Conservation (phyloP, 37 sponge, comb jelly and placozoan genomes). For the Ephydatia muelleri region DNA sequence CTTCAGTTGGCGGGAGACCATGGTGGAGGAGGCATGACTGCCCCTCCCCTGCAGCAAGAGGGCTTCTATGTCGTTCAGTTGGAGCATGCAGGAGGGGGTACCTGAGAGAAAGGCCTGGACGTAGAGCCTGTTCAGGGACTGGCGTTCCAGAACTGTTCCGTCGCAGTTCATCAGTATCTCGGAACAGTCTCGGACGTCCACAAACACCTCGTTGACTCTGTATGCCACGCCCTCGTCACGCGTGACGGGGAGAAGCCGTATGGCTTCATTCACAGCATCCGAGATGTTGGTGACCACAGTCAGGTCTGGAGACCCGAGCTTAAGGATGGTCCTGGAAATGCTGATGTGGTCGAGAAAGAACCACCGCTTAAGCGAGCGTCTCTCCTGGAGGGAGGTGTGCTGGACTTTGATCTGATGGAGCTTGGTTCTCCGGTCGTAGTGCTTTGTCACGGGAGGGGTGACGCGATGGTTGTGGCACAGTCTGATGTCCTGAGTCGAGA, state of each 20-base stretch:
- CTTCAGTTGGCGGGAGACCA: conserved; percentile 71
- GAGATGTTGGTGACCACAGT: conserved; percentile 53
- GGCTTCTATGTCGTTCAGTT: conserved; percentile 82
- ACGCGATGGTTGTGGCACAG: conserved; percentile 78
- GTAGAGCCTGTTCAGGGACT: conserved; percentile 66
- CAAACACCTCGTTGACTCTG: conserved; percentile 84
- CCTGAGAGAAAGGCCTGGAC: conserved; percentile 79
- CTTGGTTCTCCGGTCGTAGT: conserved; percentile 62
- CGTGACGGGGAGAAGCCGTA: conserved; percentile 78
- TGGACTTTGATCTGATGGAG: conserved; percentile 78
- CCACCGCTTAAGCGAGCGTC: conserved; percentile 70
- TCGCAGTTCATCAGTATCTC: conserved; percentile 90
- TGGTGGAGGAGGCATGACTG: conserved; percentile 16
- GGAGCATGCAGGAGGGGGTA: conserved; percentile 61
- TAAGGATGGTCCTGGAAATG: conserved; percentile 51
- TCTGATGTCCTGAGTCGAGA: conserved; percentile 51
- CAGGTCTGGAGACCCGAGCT: conserved; percentile 74
- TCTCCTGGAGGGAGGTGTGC: conserved; percentile 57
- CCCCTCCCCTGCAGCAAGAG: conserved; percentile 67
- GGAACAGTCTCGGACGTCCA: conserved; percentile 81
- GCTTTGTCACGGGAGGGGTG: conserved; percentile 35
- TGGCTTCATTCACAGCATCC: conserved; percentile 71
- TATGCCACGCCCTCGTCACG: conserved; percentile 76
- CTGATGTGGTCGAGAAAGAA: conserved; percentile 82
- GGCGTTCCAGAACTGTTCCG: conserved; percentile 83